phyloP scores from a whole-genome alignment of 2,888 invertebrate genomes.

The Opisthograptis luteolata region DNA sequence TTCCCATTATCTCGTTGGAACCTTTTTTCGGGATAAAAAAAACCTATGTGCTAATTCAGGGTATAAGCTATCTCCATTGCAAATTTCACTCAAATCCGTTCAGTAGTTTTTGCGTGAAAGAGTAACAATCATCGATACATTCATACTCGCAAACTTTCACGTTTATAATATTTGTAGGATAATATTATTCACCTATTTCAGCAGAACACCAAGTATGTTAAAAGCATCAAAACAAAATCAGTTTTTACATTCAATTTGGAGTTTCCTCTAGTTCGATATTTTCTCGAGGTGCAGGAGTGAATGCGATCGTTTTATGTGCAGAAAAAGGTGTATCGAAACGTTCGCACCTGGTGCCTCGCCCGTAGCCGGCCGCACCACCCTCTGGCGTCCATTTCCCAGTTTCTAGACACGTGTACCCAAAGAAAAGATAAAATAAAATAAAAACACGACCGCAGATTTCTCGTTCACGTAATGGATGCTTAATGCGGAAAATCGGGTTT shows the following conservation, averaged over 20 bases:
- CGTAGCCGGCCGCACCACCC: background rate
- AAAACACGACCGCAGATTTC: constrained; percentile 33
- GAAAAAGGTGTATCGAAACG: constrained; percentile 53
- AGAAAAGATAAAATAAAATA: constrained; percentile 36
- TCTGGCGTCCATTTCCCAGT: constrained; percentile 12
- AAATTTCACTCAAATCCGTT: too few relatives aligned
- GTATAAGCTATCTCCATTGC: too few relatives aligned
- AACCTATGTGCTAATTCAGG: too few relatives aligned
- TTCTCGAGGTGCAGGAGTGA: constrained; percentile 29
- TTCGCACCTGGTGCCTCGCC: constrained; percentile 54
- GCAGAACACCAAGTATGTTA: background rate
- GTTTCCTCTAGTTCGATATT: constrained; percentile 27
- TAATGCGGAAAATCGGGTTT: constrained; percentile 40
- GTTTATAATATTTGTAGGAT: too few relatives aligned
- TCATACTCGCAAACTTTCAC: too few relatives aligned
- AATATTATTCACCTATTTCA: too few relatives aligned
- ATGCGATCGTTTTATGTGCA: constrained; percentile 32
- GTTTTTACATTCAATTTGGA: constrained; percentile 29
- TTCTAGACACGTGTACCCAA: constrained; percentile 40
- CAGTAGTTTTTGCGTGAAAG: too few relatives aligned
- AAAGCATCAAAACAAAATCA: constrained; percentile 15
- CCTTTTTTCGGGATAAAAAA: too few relatives aligned
- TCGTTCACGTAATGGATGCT: constrained; percentile 43
- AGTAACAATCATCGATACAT: too few relatives aligned
- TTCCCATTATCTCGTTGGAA: too few relatives aligned